phyloP scores from a whole-genome alignment of 1,140 invertebrate species.

The Formica selysi region DNA sequence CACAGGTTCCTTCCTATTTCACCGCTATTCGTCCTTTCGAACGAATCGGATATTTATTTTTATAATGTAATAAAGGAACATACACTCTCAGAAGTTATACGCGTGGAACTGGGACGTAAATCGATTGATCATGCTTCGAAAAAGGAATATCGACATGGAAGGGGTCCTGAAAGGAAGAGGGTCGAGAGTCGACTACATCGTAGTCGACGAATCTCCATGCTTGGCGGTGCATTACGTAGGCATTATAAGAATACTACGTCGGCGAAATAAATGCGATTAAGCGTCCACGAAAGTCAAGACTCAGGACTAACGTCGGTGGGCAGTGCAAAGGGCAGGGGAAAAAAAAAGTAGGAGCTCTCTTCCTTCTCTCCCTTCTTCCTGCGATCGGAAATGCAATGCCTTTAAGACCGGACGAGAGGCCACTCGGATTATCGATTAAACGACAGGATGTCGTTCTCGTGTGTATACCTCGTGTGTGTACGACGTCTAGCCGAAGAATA shows the following conservation, averaged over 20 bases:
- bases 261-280: conserved; percentile 2
- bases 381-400: conserved; percentile 44
- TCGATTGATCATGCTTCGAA: conserved; percentile 23
- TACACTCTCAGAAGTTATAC: conserved; percentile 7
- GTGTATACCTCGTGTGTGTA: conserved; percentile 47
- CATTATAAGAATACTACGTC: conserved; percentile 28
- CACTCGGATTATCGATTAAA: conserved; percentile 71
- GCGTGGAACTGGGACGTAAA: conserved; percentile 24
- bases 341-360: not conserved
- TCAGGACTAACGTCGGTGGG: conserved; percentile 10
- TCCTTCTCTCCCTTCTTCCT: not conserved
- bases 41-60: conserved; percentile 59
- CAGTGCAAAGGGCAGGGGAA: not conserved
- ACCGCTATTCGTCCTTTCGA: no score
- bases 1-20: not conserved
- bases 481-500: conserved; percentile 53
- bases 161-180: not conserved
- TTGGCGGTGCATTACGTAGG: conserved; percentile 28
- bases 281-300: conserved; percentile 16
- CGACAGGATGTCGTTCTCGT: conserved; percentile 69
- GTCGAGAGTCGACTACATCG: not conserved
- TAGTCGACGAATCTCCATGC: conserved; percentile 14
- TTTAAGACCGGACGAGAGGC: conserved; percentile 42
- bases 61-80: conserved; percentile 58
- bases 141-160: not conserved